A percentile compares a stretch with the other conserved stretches of the same genome.
phyloP scores from a whole-genome alignment of 2,113 vertebrate genomes.

The Rhinopomastus cyanomelas region DNA sequence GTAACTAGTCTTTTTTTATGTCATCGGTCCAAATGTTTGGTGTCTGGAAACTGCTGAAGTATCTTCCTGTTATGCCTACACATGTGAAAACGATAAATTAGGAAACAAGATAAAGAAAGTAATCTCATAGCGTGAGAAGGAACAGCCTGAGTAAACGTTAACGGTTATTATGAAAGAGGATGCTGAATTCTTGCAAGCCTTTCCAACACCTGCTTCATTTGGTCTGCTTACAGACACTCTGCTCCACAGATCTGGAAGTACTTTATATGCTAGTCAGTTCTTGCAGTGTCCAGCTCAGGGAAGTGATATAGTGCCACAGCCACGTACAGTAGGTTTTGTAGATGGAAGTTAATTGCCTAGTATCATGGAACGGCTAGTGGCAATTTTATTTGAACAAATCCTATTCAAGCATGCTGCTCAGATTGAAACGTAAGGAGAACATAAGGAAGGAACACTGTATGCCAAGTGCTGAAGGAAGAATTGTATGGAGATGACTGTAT shows the following conservation, averaged over 20 bases:
- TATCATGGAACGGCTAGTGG: background rate
- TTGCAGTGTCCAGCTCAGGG: background rate
- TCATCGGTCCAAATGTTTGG: background rate
- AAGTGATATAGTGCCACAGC: background rate
- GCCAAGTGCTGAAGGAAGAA: background rate
- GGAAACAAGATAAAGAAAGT: background rate
- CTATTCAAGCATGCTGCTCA: background rate
- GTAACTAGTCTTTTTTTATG: background rate
- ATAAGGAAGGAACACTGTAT: background rate
- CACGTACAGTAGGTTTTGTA: background rate
- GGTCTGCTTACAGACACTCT: background rate
- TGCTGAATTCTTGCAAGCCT: background rate
- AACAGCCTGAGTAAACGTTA: background rate
- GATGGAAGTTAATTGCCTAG: background rate
- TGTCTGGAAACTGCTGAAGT: background rate
- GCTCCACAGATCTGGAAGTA: background rate
- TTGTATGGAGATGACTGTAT: background rate
- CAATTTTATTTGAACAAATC: background rate
- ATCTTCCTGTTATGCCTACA: background rate
- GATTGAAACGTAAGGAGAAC: background rate
- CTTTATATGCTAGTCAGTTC: background rate
- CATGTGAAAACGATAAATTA: background rate
- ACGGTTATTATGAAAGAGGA: background rate
- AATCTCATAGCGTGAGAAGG: background rate
- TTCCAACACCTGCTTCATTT: background rate